Evolutionary conservation across 2,113 vertebrate species (phyloP).

Genomic region (Corvus cornix): DNA sequence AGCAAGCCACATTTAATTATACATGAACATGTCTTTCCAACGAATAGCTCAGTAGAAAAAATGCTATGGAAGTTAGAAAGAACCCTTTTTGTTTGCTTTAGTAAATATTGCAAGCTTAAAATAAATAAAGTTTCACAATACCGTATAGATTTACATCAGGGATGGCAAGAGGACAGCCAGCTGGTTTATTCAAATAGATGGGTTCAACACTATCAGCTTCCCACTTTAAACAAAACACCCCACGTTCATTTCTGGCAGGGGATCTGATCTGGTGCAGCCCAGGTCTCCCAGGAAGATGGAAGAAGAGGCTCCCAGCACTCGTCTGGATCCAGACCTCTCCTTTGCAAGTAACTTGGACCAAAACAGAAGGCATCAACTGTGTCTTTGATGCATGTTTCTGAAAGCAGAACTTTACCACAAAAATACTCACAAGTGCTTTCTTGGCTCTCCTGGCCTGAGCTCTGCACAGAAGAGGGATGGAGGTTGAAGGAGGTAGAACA

Average conservation of each 20-base stretch:
- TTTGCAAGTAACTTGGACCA: not conserved
- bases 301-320: not conserved
- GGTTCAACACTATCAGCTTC: constrained; percentile 34
- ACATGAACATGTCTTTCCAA: constrained; percentile 47
- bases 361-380: not conserved
- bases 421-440: not conserved
- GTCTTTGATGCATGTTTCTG: not conserved
- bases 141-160: constrained; percentile 33
- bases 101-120: constrained; percentile 59
- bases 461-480: not conserved
- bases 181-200: constrained; percentile 29
- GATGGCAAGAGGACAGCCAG: constrained; percentile 35
- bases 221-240: not conserved
- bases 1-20: constrained; percentile 77
- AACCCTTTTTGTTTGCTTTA: constrained; percentile 31
- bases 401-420: not conserved
- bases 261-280: not conserved
- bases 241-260: not conserved
- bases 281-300: not conserved
- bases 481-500: not conserved
- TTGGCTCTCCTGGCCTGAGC: not conserved
- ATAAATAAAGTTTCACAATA: constrained; percentile 52
- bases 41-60: constrained; percentile 49
- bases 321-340: not conserved
- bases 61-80: constrained; percentile 48